A percentile compares a stretch with the other conserved stretches of the same genome.
phyloP scores from a whole-genome alignment of 1,140 invertebrate species.

The Bombus huntii region DNA sequence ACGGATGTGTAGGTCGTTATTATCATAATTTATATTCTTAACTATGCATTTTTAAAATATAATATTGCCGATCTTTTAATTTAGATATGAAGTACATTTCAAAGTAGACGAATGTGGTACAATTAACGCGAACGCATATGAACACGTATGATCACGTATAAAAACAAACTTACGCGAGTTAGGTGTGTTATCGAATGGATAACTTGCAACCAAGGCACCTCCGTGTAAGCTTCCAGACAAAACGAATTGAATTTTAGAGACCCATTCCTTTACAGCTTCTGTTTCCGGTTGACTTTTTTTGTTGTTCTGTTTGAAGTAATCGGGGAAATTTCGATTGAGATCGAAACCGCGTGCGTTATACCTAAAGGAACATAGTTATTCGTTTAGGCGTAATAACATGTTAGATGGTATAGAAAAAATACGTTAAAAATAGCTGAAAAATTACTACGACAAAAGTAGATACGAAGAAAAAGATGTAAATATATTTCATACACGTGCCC shows the following conservation, averaged over 20 bases:
- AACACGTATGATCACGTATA: not conserved
- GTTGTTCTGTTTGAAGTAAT: constrained; percentile 95
- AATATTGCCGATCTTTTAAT: not conserved
- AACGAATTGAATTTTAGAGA: constrained; percentile 95
- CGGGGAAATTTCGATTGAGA: constrained; percentile 95
- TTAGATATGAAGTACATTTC: not conserved
- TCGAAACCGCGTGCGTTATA: constrained; percentile 95
- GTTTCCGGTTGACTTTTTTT: constrained; percentile 95
- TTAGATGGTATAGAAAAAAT: not conserved
- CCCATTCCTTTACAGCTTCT: constrained; percentile 96
- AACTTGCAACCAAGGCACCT: constrained; percentile 95
- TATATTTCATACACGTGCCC: not conserved
- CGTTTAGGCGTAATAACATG: not conserved
- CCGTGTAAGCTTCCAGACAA: constrained; percentile 95
- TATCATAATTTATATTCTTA: not conserved
- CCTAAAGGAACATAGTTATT: constrained; percentile 81
- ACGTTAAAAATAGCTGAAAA: not conserved
- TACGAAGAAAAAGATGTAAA: not conserved
- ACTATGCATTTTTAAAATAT: not conserved
- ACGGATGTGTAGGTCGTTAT: not conserved
- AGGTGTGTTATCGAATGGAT: constrained; percentile 96
- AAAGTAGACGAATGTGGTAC: not conserved
- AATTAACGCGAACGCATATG: not conserved
- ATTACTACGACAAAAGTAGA: not conserved
- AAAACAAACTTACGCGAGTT: constrained; percentile 90